A percentile compares a stretch with the other conserved stretches of the same genome.
Conservation (phyloP, 2,113 vertebrate genomes). For the Rallus limicola region DNA sequence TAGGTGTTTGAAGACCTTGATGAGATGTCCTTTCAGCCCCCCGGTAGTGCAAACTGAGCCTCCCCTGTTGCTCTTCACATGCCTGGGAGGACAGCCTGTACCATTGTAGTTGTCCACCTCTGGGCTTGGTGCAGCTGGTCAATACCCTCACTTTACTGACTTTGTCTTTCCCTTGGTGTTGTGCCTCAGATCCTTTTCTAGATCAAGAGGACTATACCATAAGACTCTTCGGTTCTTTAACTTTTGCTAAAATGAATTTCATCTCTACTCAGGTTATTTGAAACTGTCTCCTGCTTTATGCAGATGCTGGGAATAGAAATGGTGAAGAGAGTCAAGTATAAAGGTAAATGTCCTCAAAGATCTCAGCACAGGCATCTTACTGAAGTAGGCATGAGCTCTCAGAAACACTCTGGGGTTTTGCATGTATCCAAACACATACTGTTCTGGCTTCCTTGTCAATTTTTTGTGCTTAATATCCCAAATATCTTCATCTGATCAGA, state of each 20-base stretch:
- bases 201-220: neutral
- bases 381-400: neutral
- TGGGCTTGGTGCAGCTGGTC: neutral
- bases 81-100: neutral
- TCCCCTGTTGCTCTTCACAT: neutral
- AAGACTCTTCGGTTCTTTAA: neutral
- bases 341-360: neutral
- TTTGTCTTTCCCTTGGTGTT: neutral
- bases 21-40: neutral
- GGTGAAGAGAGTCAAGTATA: neutral
- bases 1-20: neutral
- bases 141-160: neutral
- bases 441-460: slow-evolving; percentile 8
- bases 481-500: slow-evolving; percentile 30
- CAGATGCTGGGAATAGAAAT: neutral
- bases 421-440: neutral
- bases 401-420: slow-evolving; percentile 1
- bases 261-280: neutral
- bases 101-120: neutral
- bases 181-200: neutral
- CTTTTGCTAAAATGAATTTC: neutral
- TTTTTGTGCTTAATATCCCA: neutral
- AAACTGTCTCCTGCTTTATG: neutral
- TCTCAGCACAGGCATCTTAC: neutral
- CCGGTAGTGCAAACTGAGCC: neutral